These are phyloP conservation scores for Exocentrus adspersus DNA, from an alignment of 2,888 invertebrate species.

Conservation along the genomic window DNA sequence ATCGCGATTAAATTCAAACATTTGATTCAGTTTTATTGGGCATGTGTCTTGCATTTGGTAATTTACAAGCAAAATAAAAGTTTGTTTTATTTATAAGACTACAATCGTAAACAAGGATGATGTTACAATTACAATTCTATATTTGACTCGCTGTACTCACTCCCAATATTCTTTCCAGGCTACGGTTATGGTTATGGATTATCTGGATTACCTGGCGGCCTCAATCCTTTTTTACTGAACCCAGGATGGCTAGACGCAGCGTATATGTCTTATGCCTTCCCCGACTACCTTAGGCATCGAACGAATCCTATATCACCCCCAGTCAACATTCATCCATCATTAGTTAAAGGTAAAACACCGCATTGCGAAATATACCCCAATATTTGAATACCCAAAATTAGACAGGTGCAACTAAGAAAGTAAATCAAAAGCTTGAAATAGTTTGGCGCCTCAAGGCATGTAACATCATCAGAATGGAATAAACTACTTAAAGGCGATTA, in stretches of 20 bases:
- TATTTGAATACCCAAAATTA: too few relatives aligned
- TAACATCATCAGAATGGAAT: too few relatives aligned
- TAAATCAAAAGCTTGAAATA: too few relatives aligned
- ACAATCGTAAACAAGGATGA: constrained; percentile 25
- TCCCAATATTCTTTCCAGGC: constrained; percentile 66
- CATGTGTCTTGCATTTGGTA: constrained; percentile 52
- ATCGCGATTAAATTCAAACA: constrained; percentile 50
- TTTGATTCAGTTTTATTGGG: constrained; percentile 48
- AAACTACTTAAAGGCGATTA: too few relatives aligned
- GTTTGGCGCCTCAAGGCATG: too few relatives aligned
- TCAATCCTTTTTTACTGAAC: constrained; percentile 82
- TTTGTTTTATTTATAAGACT: constrained; percentile 26
- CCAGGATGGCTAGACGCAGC: constrained; percentile 84
- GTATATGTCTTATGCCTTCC: constrained; percentile 78
- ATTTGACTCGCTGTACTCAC: not conserved
- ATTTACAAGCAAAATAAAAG: constrained; percentile 45
- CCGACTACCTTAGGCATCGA: constrained; percentile 75
- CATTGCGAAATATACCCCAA: too few relatives aligned
- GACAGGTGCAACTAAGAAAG: too few relatives aligned
- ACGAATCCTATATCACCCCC: constrained; percentile 62
- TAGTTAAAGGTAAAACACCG: constrained; percentile 59
- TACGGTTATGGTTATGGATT: constrained; percentile 80
- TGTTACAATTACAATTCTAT: constrained; percentile 17
- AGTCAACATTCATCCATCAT: constrained; percentile 46
- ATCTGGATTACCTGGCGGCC: constrained; percentile 72